Evolutionary conservation across 2,888 invertebrate species (phyloP).

Genomic region (Hydraecia micacea): DNA sequence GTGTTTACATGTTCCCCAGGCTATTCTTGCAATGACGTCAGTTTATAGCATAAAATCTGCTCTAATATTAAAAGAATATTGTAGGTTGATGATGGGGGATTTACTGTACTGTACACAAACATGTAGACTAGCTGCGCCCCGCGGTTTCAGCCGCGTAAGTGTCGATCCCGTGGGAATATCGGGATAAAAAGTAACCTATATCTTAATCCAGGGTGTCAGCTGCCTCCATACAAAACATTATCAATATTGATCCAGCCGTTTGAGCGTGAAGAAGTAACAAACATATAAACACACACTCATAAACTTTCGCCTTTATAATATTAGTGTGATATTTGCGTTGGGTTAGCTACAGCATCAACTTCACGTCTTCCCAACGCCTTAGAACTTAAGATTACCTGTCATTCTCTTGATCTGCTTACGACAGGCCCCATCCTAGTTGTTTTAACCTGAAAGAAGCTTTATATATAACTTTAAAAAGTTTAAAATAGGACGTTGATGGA

Average conservation of each 20-base stretch:
- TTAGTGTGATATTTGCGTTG: background rate
- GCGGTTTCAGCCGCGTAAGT: too few species aligned
- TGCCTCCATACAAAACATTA: background rate
- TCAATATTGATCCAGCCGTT: too few species aligned
- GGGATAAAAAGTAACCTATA: too few species aligned
- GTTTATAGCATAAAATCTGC: background rate
- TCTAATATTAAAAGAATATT: background rate
- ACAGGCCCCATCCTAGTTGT: slow-evolving; percentile 5
- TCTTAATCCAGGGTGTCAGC: too few species aligned
- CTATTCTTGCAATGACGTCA: slow-evolving; percentile 8
- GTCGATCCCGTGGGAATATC: too few species aligned
- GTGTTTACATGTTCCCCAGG: slow-evolving; percentile 17
- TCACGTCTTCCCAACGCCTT: background rate
- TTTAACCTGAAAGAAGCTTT: slow-evolving; percentile 12
- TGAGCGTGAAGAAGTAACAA: too few species aligned
- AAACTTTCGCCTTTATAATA: too few species aligned
- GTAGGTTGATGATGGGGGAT: background rate
- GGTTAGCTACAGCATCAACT: background rate
- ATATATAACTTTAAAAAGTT: background rate
- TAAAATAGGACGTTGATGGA: slow-evolving; percentile 36
- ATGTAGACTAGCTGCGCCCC: too few species aligned
- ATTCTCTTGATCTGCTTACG: background rate
- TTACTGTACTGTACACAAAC: background rate
- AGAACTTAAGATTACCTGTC: background rate
- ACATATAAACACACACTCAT: background rate